These are phyloP conservation scores for Artemia sinica DNA, from an alignment of 2,888 invertebrate species.

Conservation along the genomic window DNA sequence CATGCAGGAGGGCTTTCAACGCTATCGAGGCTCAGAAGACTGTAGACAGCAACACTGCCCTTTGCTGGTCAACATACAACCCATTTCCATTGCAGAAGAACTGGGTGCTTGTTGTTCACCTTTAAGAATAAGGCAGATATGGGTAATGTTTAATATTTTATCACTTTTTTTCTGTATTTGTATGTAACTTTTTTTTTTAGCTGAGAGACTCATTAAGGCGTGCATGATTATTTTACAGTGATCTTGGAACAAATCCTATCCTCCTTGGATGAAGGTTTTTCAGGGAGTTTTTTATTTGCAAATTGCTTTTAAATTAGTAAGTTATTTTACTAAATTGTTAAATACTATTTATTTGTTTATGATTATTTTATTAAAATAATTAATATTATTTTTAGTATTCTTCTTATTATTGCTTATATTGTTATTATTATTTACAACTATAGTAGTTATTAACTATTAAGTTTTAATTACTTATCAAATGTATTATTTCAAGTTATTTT, in stretches of 20 bases:
- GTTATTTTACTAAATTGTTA: too few relatives aligned
- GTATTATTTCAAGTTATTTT: too few relatives aligned
- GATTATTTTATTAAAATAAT: constrained; percentile 9
- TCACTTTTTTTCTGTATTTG: too few relatives aligned
- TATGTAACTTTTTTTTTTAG: constrained; percentile 12
- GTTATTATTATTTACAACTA: neutral
- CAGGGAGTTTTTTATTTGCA: too few relatives aligned
- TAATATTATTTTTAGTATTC: neutral
- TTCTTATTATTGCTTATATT: constrained; percentile 19
- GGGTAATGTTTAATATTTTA: constrained; percentile 48
- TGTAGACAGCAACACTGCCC: constrained; percentile 74
- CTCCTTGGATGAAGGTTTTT: neutral
- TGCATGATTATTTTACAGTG: constrained; percentile 7
- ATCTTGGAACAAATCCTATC: neutral
- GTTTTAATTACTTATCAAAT: too few relatives aligned
- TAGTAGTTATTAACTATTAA: neutral
- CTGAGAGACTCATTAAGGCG: neutral
- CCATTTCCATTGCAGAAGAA: constrained; percentile 85
- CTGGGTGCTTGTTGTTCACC: constrained; percentile 71
- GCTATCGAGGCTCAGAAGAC: constrained; percentile 87
- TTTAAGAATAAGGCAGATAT: constrained; percentile 99
- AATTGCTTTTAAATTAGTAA: too few relatives aligned
- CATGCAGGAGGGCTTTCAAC: constrained; percentile 89
- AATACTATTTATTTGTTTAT: neutral
- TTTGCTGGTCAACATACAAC: constrained; percentile 89